Percentiles rank a stretch among this genome's conserved stretches.
Conservation (phyloP, 2,113 vertebrate genomes). For the Eptesicus fuscus region DNA sequence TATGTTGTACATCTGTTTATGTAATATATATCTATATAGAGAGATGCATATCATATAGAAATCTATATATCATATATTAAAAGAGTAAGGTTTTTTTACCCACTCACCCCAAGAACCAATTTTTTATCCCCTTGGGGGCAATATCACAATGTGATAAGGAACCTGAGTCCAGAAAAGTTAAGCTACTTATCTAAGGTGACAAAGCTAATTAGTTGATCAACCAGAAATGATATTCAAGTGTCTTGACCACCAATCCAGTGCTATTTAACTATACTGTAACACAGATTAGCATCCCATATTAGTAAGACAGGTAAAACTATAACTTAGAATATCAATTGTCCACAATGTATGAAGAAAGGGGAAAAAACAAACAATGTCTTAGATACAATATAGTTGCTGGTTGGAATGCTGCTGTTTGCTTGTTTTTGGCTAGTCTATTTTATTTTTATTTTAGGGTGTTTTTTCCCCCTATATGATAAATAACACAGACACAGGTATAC, state of each 20-base stretch:
- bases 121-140: background rate
- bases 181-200: background rate
- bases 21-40: no score
- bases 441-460: background rate
- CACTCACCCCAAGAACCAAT: background rate
- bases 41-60: no score
- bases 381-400: background rate
- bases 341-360: background rate
- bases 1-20: background rate
- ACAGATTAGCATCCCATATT: background rate
- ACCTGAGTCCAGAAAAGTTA: background rate
- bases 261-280: background rate
- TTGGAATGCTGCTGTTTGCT: background rate
- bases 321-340: background rate
- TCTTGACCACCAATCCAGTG: background rate
- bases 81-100: background rate
- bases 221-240: background rate
- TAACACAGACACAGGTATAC: background rate
- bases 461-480: background rate
- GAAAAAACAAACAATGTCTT: background rate
- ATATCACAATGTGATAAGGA: background rate
- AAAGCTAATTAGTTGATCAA: background rate
- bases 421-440: background rate
- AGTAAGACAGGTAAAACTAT: background rate
- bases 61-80: background rate